Evolutionary conservation across 2,888 invertebrate species (phyloP), one percentile per base, ranked within the genome.

Genomic region (Mesoligia furuncula): DNA sequence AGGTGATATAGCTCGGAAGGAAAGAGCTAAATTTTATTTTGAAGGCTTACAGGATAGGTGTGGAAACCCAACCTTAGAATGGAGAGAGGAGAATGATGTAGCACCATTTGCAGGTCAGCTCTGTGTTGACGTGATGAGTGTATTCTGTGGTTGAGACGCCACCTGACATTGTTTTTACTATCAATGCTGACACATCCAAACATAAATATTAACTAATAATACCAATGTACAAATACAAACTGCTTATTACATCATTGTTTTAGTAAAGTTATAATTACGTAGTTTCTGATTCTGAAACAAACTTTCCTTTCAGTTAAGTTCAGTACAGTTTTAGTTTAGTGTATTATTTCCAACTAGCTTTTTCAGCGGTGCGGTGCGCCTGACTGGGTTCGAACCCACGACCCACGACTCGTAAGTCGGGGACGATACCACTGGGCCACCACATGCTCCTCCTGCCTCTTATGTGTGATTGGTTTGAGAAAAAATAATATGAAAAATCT

Each of bases 101-200:
- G 31, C 20, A 15, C 45, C 20, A 36, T 5, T 5, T 31, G 2
- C 15, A 68, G 15, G 59, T 45, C 51, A 31, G 48, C 17, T 51
- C 31, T 81, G 20, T 36, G 36, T 36, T 6, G 36, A 36, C 36
- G 36, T 36, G 82, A 51, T 75, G 75, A 81, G 1, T 57, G 1
- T 51, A 13, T 6, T 42, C 57, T 65, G 76, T 81, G 57, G 82
- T 65, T 51, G 51, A 24, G 1, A 64, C 42, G 42, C 0, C 11
- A 61, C 9, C n/a, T 62, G 36, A 62, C 39, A 62, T 31, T 77
- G 45, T 77, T 66, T 66, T 76, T 17, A 48, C 17, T n/a, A 48
- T 17, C 24, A 67, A 48, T 62, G 51, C 48, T 83, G 79, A 83
- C 78, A 83, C 83, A 83, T 77, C 0, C n/a, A 67, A n/a, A 57